A percentile compares a stretch with the other conserved stretches of the same genome.
These are phyloP conservation scores for Gouania willdenowi DNA, from an alignment of 2,797 vertebrate genomes.

Conservation along the genomic window DNA sequence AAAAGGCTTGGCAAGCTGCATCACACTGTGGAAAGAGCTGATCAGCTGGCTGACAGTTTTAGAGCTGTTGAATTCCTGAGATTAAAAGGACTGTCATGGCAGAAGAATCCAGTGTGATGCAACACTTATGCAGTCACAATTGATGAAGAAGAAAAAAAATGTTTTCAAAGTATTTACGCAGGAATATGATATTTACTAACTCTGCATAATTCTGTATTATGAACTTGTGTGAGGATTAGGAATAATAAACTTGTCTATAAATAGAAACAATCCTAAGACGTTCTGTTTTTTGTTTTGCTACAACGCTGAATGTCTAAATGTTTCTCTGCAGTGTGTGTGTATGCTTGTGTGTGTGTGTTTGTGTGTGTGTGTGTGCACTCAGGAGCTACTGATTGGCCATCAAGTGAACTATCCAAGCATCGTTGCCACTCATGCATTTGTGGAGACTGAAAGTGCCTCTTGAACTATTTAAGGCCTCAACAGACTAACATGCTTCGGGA, in stretches of 20 bases:
- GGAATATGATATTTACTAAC: too few relatives aligned
- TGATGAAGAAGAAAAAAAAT: too few relatives aligned
- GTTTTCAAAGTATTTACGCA: too few relatives aligned
- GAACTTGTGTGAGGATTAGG: too few relatives aligned
- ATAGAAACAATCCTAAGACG: too few relatives aligned
- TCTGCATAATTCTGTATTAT: too few relatives aligned
- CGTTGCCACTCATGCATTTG: conserved; percentile 60
- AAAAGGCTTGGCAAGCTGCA: conserved; percentile 13
- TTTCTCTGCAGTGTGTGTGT: too few relatives aligned
- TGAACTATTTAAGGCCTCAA: conserved; percentile 68
- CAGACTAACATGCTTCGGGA: conserved; percentile 63
- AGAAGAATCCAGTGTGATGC: conserved; percentile 2
- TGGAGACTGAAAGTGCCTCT: conserved; percentile 63
- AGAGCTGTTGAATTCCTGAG: conserved; percentile 29
- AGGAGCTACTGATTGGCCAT: conserved; percentile 54
- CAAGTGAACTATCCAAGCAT: conserved; percentile 67
- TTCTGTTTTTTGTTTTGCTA: conserved; percentile 12
- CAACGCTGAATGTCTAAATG: too few relatives aligned
- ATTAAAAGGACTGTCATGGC: conserved; percentile 28
- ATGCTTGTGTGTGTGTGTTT: too few relatives aligned
- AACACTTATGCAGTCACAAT: too few relatives aligned
- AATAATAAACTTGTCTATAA: too few relatives aligned
- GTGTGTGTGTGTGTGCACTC: too few relatives aligned
- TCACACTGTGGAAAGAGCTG: conserved; percentile 22
- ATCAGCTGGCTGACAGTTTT: conserved; percentile 35